These are phyloP conservation scores for Rhizomys pruinosus DNA, from an alignment of 2,113 vertebrate species.

Conservation along the genomic window DNA sequence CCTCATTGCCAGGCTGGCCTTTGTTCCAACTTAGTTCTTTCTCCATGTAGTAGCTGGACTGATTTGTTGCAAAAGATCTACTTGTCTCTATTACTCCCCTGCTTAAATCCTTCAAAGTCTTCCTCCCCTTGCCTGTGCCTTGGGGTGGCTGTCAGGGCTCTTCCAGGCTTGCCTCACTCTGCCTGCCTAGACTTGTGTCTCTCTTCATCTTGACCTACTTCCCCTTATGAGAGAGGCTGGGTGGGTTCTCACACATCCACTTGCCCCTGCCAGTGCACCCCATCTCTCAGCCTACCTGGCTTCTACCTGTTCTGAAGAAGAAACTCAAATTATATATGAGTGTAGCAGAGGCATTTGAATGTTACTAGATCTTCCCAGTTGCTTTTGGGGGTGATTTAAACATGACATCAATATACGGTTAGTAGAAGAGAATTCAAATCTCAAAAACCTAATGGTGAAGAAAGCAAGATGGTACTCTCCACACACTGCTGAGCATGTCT, in stretches of 20 bases:
- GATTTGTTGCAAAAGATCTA: not conserved
- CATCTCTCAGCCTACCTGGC: not conserved
- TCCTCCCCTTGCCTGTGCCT: not conserved
- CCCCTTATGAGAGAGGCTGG: not conserved
- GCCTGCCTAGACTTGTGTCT: not conserved
- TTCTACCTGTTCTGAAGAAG: not conserved
- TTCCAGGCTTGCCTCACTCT: not conserved
- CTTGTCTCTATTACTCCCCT: not conserved
- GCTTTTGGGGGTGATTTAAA: not conserved
- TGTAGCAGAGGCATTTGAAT: not conserved
- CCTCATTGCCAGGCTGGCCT: not conserved
- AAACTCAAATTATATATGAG: not conserved
- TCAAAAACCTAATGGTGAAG: not conserved
- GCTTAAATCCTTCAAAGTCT: not conserved
- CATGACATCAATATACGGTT: not conserved
- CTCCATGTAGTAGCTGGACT: not conserved
- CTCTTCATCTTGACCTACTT: rapidly evolving
- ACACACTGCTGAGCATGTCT: not conserved
- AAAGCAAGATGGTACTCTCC: not conserved
- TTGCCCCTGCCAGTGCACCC: rapidly evolving
- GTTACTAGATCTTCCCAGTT: not conserved
- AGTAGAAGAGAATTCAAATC: not conserved
- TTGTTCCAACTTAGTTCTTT: not conserved
- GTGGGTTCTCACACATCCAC: not conserved
- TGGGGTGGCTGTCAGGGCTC: not conserved